Evolutionary conservation across 2,113 vertebrate genomes (phyloP).

Genomic region (Lophochroa leadbeateri): DNA sequence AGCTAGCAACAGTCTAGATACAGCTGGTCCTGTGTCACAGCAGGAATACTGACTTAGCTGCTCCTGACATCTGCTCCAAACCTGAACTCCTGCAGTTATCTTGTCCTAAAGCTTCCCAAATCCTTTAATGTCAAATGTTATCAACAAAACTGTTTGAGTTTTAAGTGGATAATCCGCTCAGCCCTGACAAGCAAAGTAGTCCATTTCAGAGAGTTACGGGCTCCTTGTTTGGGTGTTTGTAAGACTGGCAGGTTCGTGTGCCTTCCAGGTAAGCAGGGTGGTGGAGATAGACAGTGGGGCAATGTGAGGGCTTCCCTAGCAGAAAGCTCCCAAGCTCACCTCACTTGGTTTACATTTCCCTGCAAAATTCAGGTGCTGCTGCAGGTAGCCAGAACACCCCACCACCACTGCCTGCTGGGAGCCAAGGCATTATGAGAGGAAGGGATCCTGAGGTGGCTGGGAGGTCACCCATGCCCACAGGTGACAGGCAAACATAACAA

Average conservation of each 20-base stretch:
- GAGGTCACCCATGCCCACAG: neutral
- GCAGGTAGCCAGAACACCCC: neutral
- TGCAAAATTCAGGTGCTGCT: neutral
- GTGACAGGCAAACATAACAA: neutral
- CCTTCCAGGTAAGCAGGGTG: neutral
- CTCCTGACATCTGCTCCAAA: neutral
- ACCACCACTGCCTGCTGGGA: neutral
- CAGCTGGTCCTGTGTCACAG: neutral
- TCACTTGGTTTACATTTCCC: neutral
- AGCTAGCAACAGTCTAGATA: neutral
- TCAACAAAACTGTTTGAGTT: neutral
- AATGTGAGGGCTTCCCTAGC: neutral
- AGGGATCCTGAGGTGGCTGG: neutral
- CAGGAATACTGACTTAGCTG: neutral
- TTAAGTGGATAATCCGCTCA: neutral
- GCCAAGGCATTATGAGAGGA: accelerated
- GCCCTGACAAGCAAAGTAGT: neutral
- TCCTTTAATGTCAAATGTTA: neutral
- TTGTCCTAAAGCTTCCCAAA: neutral
- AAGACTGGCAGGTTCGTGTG: neutral
- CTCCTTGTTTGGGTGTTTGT: neutral
- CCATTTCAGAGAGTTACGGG: neutral
- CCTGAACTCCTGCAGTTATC: neutral
- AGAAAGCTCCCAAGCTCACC: neutral
- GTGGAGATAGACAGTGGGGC: neutral